Evolutionary conservation across 2,113 vertebrate genomes (phyloP), one percentile per base, ranked within the genome.

Genomic region (Stigmatopora nigra): DNA sequence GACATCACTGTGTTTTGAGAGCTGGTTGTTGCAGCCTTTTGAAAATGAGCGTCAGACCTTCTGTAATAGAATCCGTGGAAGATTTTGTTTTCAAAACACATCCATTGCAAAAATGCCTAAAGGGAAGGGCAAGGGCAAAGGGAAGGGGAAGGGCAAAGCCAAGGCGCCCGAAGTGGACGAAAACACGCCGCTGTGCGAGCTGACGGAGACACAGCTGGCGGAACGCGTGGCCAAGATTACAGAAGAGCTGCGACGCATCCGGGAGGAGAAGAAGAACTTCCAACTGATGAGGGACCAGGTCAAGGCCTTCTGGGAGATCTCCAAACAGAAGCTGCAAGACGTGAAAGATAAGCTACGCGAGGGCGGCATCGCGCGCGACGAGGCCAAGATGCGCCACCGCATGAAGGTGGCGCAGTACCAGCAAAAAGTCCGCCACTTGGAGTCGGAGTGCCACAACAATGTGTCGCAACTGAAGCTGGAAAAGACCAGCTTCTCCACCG

Each of bases 331-430:
- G 12, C 59, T 61, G 12, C 59, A 61, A 20, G 59, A 61, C 13
- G 59, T 61, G n/a, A 61, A 61, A 41, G 59, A 61, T 38, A 61
- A 61, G 59, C n/a, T 61, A 5, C 41, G 59, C n/a, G 59, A 61
- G 19, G 59, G 59, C 2, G 22, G 59, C 59, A 61, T 61, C 3
- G 59, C 20, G 11, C 59, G 59, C 3, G 59, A 61, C 11, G 59
- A 61, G 41, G 59, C 59, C 59, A 61, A 61, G 59, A 45, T 61
- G 59, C 59, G 11, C 17, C 38, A 61, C 59, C 38, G 59, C 12
- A 45, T 61, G 58, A 44, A 44, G 58, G 58, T 61, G 36, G 38
- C 58, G 5, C 41, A 61, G 38, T 61, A 61, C 41, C 59, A 61
- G 59, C 59, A 61, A 41, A 61, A 61, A 22, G 59, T 61, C 2